A percentile compares a stretch with the other conserved stretches of the same genome.
These are phyloP conservation scores for Incurvaria masculella DNA, from an alignment of 2,888 invertebrate species.

Conservation along the genomic window DNA sequence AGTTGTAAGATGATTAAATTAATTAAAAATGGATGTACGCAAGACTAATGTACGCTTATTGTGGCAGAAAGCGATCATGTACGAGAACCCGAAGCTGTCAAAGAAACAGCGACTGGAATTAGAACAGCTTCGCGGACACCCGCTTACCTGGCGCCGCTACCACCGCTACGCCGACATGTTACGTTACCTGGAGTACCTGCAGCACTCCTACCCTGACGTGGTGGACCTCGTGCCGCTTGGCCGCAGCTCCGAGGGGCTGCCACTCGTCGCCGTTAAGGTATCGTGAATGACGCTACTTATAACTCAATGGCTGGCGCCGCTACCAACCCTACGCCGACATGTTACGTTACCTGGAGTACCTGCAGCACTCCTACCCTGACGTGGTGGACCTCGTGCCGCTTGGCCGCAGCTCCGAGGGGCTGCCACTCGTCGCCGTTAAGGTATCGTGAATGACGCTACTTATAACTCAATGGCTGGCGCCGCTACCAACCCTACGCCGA, in stretches of 20 bases:
- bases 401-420: constrained; percentile 70
- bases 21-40: too few species aligned
- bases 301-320: constrained; percentile 63
- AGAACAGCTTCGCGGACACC: constrained; percentile 56
- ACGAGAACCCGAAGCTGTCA: constrained; percentile 64
- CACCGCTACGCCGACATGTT: constrained; percentile 69
- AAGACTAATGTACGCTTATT: background rate
- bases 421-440: constrained; percentile 68
- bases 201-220: constrained; percentile 60
- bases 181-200: constrained; percentile 65
- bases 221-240: constrained; percentile 70
- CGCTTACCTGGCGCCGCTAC: constrained; percentile 69
- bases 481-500: constrained; percentile 57
- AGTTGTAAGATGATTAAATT: too few species aligned
- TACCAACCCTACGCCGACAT: constrained; percentile 72
- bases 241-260: constrained; percentile 67
- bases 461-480: too few species aligned
- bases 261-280: constrained; percentile 69
- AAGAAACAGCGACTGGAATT: constrained; percentile 59
- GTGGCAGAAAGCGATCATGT: constrained; percentile 60
- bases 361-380: constrained; percentile 62
- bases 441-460: too few species aligned
- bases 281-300: too few species aligned
- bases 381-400: constrained; percentile 66
- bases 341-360: constrained; percentile 63